These are phyloP conservation scores for Drosophila bocqueti DNA, from an alignment of 1,140 invertebrate species.

Conservation along the genomic window DNA sequence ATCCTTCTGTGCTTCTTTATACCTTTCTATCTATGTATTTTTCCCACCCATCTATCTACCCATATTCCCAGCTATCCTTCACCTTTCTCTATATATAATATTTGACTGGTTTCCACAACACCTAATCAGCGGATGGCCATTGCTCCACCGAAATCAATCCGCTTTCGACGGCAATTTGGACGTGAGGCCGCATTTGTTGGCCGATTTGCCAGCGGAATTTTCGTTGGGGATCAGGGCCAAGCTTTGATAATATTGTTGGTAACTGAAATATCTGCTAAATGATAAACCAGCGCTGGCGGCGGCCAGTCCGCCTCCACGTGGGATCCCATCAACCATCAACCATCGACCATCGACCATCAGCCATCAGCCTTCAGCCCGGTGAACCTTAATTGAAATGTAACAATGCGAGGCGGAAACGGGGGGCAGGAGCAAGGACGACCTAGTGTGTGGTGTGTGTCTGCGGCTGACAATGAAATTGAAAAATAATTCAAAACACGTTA, in stretches of 20 bases:
- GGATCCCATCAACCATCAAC: not conserved
- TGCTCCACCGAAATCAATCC: not conserved
- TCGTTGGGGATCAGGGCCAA: conserved; percentile 42
- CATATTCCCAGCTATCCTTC: not conserved
- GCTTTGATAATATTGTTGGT: conserved; percentile 70
- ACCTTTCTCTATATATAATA: not conserved
- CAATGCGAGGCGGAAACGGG: conserved; percentile 73
- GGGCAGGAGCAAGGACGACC: conserved; percentile 39
- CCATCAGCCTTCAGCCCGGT: not conserved
- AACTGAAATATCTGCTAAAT: conserved; percentile 75
- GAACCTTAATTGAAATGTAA: conserved; percentile 81
- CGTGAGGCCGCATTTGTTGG: conserved; percentile 1
- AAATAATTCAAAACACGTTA: conserved; percentile 84
- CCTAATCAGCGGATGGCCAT: not conserved
- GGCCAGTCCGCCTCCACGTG: not conserved
- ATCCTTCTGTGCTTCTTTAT: not conserved
- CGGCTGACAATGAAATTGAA: conserved; percentile 82
- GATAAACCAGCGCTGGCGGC: conserved; percentile 75
- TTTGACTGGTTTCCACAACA: not conserved
- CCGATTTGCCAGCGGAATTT: conserved; percentile 47
- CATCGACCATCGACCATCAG: too few relatives aligned
- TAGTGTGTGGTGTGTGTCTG: conserved; percentile 35
- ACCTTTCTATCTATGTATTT: too few relatives aligned
- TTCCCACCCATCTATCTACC: too few relatives aligned
- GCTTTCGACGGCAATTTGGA: not conserved